phyloP scores from a whole-genome alignment of 2,113 vertebrate genomes.

The Probosciger aterrimus region DNA sequence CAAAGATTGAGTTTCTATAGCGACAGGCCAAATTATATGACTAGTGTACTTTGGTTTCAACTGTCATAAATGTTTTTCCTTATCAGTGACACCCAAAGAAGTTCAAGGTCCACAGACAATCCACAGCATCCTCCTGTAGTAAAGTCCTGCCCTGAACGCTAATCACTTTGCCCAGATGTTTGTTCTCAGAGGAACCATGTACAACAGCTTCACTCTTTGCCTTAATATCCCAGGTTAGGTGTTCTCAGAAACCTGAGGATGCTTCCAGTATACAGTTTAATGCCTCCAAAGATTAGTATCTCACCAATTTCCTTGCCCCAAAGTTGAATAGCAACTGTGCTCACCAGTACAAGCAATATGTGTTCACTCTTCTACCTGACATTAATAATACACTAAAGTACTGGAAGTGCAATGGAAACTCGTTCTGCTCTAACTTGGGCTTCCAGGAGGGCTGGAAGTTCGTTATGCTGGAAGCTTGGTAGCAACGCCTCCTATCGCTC shows the following conservation, averaged over 20 bases:
- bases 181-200: not conserved
- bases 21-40: not conserved
- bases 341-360: not conserved
- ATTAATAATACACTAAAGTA: not conserved
- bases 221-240: not conserved
- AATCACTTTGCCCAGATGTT: not conserved
- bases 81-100: conserved; percentile 18
- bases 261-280: not conserved
- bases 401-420: not conserved
- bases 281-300: not conserved
- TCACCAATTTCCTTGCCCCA: not conserved
- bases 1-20: not conserved
- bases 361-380: not conserved
- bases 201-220: not conserved
- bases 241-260: not conserved
- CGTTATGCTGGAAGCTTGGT: not conserved
- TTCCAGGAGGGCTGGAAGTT: not conserved
- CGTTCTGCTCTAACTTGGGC: not conserved
- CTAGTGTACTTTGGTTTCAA: not conserved
- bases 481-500: not conserved
- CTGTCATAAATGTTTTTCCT: not conserved
- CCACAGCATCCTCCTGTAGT: not conserved
- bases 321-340: not conserved
- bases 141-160: not conserved
- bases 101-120: conserved; percentile 1